Conservation (phyloP, 2,888 invertebrate species). For the Pycnomerus fuliginosus region DNA sequence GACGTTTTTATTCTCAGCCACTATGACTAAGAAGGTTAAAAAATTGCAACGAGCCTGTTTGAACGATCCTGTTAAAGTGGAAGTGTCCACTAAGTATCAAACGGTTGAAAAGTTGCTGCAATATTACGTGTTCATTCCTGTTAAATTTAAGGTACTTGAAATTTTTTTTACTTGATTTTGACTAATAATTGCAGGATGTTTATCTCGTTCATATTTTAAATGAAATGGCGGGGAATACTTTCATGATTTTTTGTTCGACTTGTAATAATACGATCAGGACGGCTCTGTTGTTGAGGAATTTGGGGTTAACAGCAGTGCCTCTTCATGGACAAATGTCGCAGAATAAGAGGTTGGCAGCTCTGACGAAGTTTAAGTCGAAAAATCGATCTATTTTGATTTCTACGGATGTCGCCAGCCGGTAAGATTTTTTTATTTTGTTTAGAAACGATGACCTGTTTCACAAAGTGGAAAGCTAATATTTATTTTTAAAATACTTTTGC, state of each 20-base stretch:
- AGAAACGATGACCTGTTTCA: no score
- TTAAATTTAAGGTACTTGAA: constrained; percentile 82
- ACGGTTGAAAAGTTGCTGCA: constrained; percentile 97
- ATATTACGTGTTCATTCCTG: constrained; percentile 92
- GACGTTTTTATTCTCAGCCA: constrained; percentile 96
- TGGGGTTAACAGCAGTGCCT: constrained; percentile 93
- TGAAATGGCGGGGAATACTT: constrained; percentile 69
- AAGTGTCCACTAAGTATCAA: constrained; percentile 95
- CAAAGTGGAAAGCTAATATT: no score
- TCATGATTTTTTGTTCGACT: constrained; percentile 96
- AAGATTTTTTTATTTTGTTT: no score
- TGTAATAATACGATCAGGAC: constrained; percentile 89
- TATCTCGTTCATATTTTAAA: constrained; percentile 94
- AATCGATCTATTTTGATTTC: constrained; percentile 93
- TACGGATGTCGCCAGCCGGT: constrained; percentile 98
- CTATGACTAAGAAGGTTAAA: constrained; percentile 97
- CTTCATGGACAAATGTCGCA: constrained; percentile 99
- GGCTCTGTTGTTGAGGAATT: constrained; percentile 83
- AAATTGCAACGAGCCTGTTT: constrained; percentile 95
- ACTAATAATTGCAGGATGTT: constrained; percentile 69
- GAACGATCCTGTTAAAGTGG: constrained; percentile 92
- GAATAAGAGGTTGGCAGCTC: constrained; percentile 89
- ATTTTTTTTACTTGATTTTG: constrained; percentile 9
- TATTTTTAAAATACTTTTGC: no score
- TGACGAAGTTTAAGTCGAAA: constrained; percentile 96